Conservation (phyloP, 2,113 vertebrate genomes). For the Sinocyclocheilus anshuiensis region DNA sequence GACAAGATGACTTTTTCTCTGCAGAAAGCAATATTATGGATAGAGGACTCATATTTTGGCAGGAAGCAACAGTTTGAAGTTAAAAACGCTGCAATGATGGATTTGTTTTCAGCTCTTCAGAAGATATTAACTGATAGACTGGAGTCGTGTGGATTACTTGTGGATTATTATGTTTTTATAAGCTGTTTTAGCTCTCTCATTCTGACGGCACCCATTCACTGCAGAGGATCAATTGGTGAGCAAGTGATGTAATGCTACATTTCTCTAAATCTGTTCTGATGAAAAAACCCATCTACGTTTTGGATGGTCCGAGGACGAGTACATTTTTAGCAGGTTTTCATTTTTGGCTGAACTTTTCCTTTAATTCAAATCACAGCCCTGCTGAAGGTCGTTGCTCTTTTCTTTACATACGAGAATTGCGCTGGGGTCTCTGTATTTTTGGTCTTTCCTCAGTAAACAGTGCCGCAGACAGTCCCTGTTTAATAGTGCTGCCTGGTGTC, state of each 20-base stretch:
- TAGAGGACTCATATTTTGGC: neutral
- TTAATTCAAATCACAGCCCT: slow-evolving; percentile 3
- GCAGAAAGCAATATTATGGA: neutral
- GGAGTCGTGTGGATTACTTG: too few relatives aligned
- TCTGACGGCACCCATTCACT: too few relatives aligned
- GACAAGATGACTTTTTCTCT: too few relatives aligned
- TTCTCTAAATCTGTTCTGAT: neutral
- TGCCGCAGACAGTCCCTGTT: slow-evolving; percentile 28
- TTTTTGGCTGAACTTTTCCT: neutral
- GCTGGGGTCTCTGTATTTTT: slow-evolving; percentile 22
- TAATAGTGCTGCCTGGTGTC: slow-evolving; percentile 46
- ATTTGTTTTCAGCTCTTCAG: neutral
- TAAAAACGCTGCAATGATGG: neutral
- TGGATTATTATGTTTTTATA: too few relatives aligned
- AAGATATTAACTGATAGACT: too few relatives aligned
- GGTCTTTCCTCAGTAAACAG: slow-evolving; percentile 29
- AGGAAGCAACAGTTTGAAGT: neutral
- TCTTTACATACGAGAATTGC: slow-evolving; percentile 28
- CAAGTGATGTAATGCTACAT: neutral
- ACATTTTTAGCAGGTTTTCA: neutral
- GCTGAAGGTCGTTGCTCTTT: slow-evolving; percentile 13
- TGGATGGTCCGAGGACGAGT: neutral
- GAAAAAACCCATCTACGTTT: neutral
- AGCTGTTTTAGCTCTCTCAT: too few relatives aligned
- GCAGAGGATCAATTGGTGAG: too few relatives aligned